Conservation (phyloP, 2,797 vertebrate genomes). For the Rhinoraja longicauda region DNA sequence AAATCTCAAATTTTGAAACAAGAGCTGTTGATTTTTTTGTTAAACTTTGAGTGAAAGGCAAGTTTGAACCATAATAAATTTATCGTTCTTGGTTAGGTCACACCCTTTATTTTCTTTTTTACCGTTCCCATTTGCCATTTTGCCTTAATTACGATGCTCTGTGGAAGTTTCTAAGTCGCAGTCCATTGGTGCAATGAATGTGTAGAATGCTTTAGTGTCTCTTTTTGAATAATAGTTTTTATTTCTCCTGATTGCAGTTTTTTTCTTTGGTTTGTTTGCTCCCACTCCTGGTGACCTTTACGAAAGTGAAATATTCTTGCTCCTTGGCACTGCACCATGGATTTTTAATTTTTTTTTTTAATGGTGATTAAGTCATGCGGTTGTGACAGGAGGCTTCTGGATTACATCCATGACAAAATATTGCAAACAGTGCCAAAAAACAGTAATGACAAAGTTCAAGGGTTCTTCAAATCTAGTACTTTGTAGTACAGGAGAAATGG, state of each 20-base stretch:
- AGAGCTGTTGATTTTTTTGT: neutral
- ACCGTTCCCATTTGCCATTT: neutral
- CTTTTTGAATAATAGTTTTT: neutral
- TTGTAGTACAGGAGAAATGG: neutral
- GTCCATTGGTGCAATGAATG: neutral
- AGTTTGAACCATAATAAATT: neutral
- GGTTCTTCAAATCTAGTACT: neutral
- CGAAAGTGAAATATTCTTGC: neutral
- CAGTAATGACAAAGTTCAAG: neutral
- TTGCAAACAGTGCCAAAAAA: neutral
- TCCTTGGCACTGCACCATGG: neutral
- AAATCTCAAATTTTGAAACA: neutral
- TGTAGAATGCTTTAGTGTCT: neutral
- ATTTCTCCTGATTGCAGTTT: neutral
- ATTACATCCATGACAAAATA: neutral
- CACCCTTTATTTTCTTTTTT: neutral
- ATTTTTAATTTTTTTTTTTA: neutral
- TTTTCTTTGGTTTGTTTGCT: neutral
- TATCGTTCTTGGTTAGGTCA: neutral
- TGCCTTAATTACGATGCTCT: neutral
- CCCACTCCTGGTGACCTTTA: neutral
- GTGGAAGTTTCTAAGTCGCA: neutral
- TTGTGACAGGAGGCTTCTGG: neutral
- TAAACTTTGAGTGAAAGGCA: neutral
- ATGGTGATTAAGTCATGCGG: neutral